phyloP scores from a whole-genome alignment of 2,888 invertebrate species.

The Stenodera caucasica region DNA sequence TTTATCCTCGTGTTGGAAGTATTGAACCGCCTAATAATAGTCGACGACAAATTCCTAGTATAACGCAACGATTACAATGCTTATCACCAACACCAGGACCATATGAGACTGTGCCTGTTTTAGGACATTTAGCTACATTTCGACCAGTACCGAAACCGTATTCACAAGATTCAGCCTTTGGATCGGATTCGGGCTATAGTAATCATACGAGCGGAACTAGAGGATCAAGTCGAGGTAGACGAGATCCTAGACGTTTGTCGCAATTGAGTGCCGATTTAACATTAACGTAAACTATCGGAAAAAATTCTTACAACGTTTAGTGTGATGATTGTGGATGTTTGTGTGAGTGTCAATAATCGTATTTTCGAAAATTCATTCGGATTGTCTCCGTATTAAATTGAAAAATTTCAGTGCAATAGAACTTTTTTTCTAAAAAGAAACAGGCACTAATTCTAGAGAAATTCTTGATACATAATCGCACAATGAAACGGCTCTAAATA shows the following conservation, averaged over 20 bases:
- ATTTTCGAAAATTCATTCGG: background rate
- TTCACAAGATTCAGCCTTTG: conserved; percentile 75
- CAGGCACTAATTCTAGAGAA: background rate
- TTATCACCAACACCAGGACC: conserved; percentile 56
- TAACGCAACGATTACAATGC: conserved; percentile 54
- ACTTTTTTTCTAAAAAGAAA: background rate
- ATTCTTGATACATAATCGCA: background rate
- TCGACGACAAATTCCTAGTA: conserved; percentile 52
- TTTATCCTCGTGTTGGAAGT: conserved; percentile 73
- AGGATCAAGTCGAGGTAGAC: conserved; percentile 50
- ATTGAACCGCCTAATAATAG: conserved; percentile 58
- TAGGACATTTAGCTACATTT: conserved; percentile 64
- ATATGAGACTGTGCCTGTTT: conserved; percentile 72
- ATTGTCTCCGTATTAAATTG: background rate
- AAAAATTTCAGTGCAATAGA: background rate
- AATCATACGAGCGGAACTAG: conserved; percentile 72
- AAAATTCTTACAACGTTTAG: background rate
- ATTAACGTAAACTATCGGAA: conserved; percentile 45
- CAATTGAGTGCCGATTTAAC: conserved; percentile 55
- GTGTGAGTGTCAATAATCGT: background rate
- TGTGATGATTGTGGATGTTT: conserved; percentile 1
- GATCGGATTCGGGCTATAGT: conserved; percentile 84
- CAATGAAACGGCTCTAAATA: conserved; percentile 1
- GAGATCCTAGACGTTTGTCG: conserved; percentile 53
- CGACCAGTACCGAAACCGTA: conserved; percentile 67